These are phyloP conservation scores for Bubo scandiacus DNA, from an alignment of 2,113 vertebrate genomes.

Conservation along the genomic window DNA sequence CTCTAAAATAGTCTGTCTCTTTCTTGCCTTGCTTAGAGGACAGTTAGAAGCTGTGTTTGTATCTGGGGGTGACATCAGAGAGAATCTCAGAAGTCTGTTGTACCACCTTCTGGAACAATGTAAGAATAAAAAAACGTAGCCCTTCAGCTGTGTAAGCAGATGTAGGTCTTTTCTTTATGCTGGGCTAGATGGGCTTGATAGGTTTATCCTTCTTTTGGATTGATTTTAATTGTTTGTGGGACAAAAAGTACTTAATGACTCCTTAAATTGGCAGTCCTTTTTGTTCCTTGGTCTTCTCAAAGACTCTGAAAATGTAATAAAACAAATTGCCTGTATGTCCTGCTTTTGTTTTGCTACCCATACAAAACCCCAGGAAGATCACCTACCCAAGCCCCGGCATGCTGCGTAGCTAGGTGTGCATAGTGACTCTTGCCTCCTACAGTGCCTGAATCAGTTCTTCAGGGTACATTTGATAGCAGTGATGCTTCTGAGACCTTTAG, in stretches of 20 bases:
- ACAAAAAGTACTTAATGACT: not conserved
- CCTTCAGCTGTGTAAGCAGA: not conserved
- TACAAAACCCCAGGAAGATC: not conserved
- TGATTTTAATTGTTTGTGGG: not conserved
- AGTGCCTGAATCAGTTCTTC: not conserved
- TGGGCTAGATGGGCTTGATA: not conserved
- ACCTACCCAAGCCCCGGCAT: not conserved
- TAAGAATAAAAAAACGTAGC: not conserved
- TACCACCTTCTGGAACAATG: not conserved
- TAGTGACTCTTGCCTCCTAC: not conserved
- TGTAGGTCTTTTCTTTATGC: not conserved
- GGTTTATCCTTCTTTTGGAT: not conserved
- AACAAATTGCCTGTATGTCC: not conserved
- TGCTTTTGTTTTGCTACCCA: not conserved
- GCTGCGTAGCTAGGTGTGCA: not conserved
- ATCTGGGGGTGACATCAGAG: not conserved
- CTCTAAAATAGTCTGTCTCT: not conserved
- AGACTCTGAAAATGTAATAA: not conserved
- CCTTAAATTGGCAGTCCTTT: not conserved
- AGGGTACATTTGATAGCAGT: not conserved
- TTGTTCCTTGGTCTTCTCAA: not conserved
- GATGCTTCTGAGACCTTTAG: not conserved
- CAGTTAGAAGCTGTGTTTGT: not conserved
- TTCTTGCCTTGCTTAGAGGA: not conserved
- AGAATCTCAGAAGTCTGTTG: not conserved